Evolutionary conservation across 1,140 invertebrate genomes (phyloP).

Genomic region (Temnothorax longispinosus): DNA sequence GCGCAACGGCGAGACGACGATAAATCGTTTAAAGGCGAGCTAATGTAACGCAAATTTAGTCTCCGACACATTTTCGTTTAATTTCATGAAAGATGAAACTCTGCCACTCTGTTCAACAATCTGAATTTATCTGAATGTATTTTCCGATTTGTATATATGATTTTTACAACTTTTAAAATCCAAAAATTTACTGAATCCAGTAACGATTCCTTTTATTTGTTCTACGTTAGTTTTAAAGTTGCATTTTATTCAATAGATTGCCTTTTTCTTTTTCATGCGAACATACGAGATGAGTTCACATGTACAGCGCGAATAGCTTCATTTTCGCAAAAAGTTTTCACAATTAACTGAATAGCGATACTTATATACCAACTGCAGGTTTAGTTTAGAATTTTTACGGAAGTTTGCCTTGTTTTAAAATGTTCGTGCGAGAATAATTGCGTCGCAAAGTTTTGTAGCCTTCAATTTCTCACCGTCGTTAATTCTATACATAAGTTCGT

Average conservation of each 20-base stretch:
- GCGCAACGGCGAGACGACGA: not conserved
- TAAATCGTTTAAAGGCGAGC: conserved; percentile 12
- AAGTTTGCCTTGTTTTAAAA: conserved; percentile 33
- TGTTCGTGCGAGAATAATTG: conserved; percentile 6
- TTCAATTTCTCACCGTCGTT: conserved; percentile 24
- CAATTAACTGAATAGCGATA: conserved; percentile 41
- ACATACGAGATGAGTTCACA: not conserved
- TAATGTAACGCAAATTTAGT: conserved; percentile 8
- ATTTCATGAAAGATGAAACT: not conserved
- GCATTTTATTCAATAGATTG: conserved; percentile 12
- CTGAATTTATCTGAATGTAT: conserved; percentile 10
- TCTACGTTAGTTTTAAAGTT: not conserved
- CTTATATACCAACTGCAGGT: conserved; percentile 7
- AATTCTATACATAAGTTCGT: not conserved
- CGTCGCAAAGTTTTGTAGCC: not conserved
- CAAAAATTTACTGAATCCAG: not conserved
- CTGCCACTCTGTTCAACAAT: not conserved
- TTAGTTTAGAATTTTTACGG: conserved; percentile 13
- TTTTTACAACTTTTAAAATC: conserved; percentile 1
- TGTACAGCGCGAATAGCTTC: not conserved
- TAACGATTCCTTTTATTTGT: not conserved
- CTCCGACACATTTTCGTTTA: not conserved
- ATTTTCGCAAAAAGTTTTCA: conserved; percentile 35
- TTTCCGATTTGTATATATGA: not conserved
- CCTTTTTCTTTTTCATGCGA: not conserved